phyloP scores from a whole-genome alignment of 2,888 invertebrate genomes.

The Andrena haemorrhoa region DNA sequence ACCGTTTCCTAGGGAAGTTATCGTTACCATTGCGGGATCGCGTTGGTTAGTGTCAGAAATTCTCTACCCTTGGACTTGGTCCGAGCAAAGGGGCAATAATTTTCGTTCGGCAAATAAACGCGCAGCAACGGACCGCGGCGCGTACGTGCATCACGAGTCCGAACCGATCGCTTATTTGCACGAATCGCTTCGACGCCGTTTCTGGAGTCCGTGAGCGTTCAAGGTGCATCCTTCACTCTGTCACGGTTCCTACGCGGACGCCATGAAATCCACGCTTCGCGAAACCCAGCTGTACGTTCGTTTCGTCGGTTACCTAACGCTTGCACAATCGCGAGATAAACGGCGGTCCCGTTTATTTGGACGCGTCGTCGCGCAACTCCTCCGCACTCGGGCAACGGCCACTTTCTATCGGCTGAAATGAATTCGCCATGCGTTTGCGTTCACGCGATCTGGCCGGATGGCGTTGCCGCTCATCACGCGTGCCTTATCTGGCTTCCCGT shows the following conservation, averaged over 20 bases:
- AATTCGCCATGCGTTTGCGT: constrained; percentile 14
- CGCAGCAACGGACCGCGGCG: background rate
- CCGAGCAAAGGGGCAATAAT: constrained; percentile 35
- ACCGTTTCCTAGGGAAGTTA: background rate
- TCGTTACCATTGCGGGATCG: background rate
- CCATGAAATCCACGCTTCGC: background rate
- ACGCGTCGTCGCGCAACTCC: background rate
- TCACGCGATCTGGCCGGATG: background rate
- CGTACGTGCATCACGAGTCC: constrained; percentile 28
- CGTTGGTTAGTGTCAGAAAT: constrained; percentile 41
- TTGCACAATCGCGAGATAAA: background rate
- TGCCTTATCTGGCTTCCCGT: background rate
- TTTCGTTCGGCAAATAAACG: constrained; percentile 58
- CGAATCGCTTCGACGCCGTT: constrained; percentile 24
- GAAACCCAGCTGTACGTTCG: background rate
- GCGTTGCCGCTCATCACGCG: constrained; percentile 4
- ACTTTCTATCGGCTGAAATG: constrained; percentile 13
- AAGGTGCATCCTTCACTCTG: constrained; percentile 11
- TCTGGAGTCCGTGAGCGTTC: constrained; percentile 2
- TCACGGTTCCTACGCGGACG: background rate
- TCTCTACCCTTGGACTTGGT: background rate
- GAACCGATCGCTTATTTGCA: constrained; percentile 62
- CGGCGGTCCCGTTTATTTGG: constrained; percentile 14
- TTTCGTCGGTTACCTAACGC: background rate
- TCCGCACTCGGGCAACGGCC: background rate